A percentile compares a stretch with the other conserved stretches of the same genome.
Conservation (phyloP, 2,888 invertebrate genomes). For the Cheilosia urbana region DNA sequence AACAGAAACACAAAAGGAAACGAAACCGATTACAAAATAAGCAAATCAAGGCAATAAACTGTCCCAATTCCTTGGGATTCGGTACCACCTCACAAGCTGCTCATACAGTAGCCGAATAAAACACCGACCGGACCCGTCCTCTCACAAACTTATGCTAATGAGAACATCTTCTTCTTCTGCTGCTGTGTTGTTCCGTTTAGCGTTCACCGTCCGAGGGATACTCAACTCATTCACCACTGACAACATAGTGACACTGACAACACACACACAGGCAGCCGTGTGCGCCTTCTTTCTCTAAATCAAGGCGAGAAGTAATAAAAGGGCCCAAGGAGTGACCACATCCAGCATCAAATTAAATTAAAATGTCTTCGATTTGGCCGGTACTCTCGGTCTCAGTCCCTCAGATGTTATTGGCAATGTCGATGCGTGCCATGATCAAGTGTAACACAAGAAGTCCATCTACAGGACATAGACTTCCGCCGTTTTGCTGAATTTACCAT, state of each 20-base stretch:
- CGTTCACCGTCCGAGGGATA: background rate
- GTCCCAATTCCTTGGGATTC: constrained; percentile 68
- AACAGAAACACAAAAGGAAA: constrained; percentile 12
- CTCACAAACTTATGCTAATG: constrained; percentile 72
- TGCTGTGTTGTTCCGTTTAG: constrained; percentile 3
- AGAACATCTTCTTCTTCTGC: constrained; percentile 71
- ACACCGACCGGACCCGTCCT: constrained; percentile 40
- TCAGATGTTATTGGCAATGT: constrained; percentile 73
- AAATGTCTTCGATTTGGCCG: constrained; percentile 66
- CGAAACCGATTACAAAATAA: constrained; percentile 73
- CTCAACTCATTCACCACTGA: constrained; percentile 12
- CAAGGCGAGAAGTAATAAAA: constrained; percentile 74
- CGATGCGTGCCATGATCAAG: constrained; percentile 76
- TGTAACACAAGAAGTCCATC: constrained; percentile 76
- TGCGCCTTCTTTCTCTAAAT: constrained; percentile 22
- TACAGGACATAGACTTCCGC: constrained; percentile 76
- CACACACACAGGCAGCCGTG: constrained; percentile 33
- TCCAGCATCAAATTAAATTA: constrained; percentile 75
- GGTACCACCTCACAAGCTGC: constrained; percentile 73
- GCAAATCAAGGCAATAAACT: constrained; percentile 74
- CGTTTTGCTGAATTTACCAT: constrained; percentile 62
- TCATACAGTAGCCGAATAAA: constrained; percentile 74
- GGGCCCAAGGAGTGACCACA: constrained; percentile 73
- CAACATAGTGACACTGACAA: constrained; percentile 24
- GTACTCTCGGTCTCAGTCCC: background rate